Conservation (phyloP, 2,797 vertebrate genomes). For the Tragelaphus oryx region DNA sequence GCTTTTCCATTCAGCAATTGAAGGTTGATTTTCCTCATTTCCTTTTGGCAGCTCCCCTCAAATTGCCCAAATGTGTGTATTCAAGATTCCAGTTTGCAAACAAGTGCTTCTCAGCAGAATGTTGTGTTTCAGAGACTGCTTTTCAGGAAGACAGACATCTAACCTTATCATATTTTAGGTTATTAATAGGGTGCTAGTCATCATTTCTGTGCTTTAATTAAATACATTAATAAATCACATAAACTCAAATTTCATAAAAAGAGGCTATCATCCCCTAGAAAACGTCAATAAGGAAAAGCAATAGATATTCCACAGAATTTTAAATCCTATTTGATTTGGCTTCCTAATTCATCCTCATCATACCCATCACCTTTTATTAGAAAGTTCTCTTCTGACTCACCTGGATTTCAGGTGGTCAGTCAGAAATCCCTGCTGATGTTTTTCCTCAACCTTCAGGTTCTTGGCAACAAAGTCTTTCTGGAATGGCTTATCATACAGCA, state of each 20-base stretch:
- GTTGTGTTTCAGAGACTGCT: neutral
- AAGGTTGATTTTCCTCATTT: neutral
- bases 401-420: neutral
- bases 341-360: neutral
- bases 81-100: neutral
- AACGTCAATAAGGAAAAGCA: neutral
- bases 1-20: neutral
- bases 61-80: neutral
- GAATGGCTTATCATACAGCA: neutral
- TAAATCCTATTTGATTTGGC: neutral
- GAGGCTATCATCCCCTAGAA: neutral
- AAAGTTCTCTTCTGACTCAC: neutral
- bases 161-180: neutral
- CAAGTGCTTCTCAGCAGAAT: neutral
- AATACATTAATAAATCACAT: neutral
- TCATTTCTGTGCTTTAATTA: neutral
- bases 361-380: neutral
- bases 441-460: constrained; percentile 7
- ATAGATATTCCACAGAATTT: neutral
- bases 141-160: neutral
- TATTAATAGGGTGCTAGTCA: neutral
- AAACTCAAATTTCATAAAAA: neutral
- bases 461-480: neutral
- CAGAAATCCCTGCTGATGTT: neutral
- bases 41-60: neutral